Evolutionary conservation across 2,113 vertebrate genomes (phyloP).

Genomic region (Centropus bengalensis): DNA sequence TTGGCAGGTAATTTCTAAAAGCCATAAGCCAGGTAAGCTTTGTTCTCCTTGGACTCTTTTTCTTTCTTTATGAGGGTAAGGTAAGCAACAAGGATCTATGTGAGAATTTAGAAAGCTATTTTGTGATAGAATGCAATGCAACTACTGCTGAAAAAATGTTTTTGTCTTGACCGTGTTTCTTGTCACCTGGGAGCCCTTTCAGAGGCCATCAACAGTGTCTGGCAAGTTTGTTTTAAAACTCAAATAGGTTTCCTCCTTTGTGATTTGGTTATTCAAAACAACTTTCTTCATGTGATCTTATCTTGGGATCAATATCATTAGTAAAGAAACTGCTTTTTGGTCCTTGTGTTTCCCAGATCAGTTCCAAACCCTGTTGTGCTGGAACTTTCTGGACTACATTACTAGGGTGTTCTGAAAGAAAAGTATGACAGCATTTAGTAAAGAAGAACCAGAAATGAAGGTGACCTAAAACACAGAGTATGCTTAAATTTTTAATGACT

Average conservation of each 20-base stretch:
- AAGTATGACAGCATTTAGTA: background rate
- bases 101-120: background rate
- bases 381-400: background rate
- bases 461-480: background rate
- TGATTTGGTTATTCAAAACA: background rate
- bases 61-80: background rate
- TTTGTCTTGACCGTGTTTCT: background rate
- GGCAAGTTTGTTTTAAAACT: background rate
- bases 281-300: background rate
- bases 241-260: background rate
- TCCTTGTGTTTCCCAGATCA: background rate
- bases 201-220: background rate
- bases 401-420: background rate
- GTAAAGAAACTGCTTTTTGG: background rate
- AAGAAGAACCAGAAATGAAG: background rate
- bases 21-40: background rate
- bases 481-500: background rate
- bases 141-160: background rate
- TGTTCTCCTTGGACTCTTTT: background rate
- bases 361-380: background rate
- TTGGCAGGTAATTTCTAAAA: slow-evolving; percentile 64
- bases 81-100: background rate
- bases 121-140: background rate
- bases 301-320: background rate
- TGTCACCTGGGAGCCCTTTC: background rate